Evolutionary conservation across 2,888 invertebrate genomes (phyloP).

Genomic region (Cephus pygmeus): DNA sequence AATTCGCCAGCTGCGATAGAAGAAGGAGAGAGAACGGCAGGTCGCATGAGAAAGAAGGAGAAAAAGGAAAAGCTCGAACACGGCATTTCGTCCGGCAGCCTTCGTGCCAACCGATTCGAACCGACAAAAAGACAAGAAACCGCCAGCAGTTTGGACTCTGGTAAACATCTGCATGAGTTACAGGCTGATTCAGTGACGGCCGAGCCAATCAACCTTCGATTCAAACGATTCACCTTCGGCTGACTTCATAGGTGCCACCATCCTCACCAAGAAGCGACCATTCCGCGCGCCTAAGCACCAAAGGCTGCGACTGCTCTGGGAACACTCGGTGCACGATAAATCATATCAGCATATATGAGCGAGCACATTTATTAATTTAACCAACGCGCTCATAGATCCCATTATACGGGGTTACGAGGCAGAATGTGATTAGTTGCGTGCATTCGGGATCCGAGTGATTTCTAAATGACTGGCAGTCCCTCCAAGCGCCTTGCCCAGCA

Average conservation of each 20-base stretch:
- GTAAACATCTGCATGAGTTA: too few species aligned
- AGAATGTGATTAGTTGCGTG: slow-evolving; percentile 34
- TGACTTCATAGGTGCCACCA: too few species aligned
- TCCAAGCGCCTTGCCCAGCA: background rate
- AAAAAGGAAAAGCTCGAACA: too few species aligned
- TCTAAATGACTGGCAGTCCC: slow-evolving; percentile 14
- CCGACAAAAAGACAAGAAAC: too few species aligned
- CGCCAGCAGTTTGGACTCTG: too few species aligned
- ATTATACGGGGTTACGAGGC: slow-evolving; percentile 37
- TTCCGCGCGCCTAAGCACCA: background rate
- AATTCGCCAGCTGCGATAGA: slow-evolving; percentile 10
- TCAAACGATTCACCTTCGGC: too few species aligned
- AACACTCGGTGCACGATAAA: slow-evolving; percentile 15
- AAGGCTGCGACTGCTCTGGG: background rate
- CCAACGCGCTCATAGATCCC: slow-evolving; percentile 26
- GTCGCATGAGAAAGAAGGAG: background rate
- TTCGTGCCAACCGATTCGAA: too few species aligned
- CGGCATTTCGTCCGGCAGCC: too few species aligned
- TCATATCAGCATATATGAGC: slow-evolving; percentile 15
- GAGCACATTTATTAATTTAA: slow-evolving; percentile 37
- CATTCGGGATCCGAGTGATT: slow-evolving; percentile 11
- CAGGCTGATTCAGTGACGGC: too few species aligned
- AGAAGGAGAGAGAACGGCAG: background rate
- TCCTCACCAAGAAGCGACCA: background rate
- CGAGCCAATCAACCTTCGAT: too few species aligned